Base-by-base conservation (phyloP, 2,113 vertebrate genomes). In the Rhea americana region DNA sequence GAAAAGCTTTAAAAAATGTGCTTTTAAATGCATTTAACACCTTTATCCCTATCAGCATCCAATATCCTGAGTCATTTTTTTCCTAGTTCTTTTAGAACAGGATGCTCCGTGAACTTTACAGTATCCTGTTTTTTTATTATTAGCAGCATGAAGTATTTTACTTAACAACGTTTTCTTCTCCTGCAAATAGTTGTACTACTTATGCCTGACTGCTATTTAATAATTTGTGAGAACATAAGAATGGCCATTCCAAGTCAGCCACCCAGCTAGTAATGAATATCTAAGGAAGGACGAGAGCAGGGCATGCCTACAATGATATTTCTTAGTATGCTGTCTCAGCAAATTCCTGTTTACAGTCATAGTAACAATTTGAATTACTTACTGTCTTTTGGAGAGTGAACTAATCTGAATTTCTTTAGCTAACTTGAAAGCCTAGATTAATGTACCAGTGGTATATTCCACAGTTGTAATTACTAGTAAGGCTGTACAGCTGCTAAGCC, bases 141-240 rank as follows among this genome's bases (percentile, higher is more conserved):
- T 43, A 93, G 48, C 9, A 50, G 24, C 21, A 5, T 20, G 14
- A 86, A 58, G 72, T 56, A 17, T 19, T 85, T 83, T 50, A 88
- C 74, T 11, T 50, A 10, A 10, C n/a, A 35, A 3, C 18, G 77
- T 9, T 17, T 66, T 76, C 79, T 92, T 82, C 43, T 77, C 93
- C 80, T 91, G 74, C 24, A 81, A 75, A 67, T 81, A 62, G 21
- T 62, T 87, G n/a, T 48, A 18, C 41, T 71, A 28, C 26, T 58
- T 76, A 21, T 59, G 79, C 79, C 82, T 77, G 47, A 74, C 67
- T 4, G 28, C 56, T 89, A 67, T 90, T 72, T 84, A 75, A 24
- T 83, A 58, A 70, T 82, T 91, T 74, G 63, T 80, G 82, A 79
- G 59, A 88, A 70, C 50, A n/a, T 45, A 76, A 68, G 79, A 89